Evolutionary conservation across 2,797 vertebrate genomes (phyloP), one percentile per base, ranked within the genome.

Genomic region (Rhinichthys osculus): DNA sequence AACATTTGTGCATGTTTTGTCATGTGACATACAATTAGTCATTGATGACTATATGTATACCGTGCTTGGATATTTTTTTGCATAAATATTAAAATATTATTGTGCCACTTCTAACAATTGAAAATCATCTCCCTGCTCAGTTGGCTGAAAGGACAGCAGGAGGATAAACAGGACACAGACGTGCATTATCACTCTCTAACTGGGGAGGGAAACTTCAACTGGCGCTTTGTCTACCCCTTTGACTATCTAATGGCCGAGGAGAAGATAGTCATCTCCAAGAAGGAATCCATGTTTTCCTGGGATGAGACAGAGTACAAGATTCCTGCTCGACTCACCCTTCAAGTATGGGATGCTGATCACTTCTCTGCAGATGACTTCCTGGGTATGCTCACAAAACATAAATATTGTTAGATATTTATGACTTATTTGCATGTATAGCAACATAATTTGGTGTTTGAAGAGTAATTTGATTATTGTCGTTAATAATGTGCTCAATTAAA

Each of bases 201-300:
- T 0, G 98, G 98, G 0, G 98, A 99, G 87, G 98, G 98, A 72
- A 99, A 99, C 94, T 99, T 99, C 88, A 99, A 99, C 95, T 99
- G 98, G 98, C 97, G 98, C 88, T 98, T 97, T 70, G 94, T 99
- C 89, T 99, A 93, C 92, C 98, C 98, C 82, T 99, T 99, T 0
- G 98, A 99, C 93, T 99, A 99, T 92, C 96, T 99, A 88, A 94
- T 97, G 84, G 98, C 98, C 0, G 98, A 99, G 92, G 98, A 99
- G 91, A 99, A 95, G 95, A 99, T 99, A 0, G 97, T 99, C 90
- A 98, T 99, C 94, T 99, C 98, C 71, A 99, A 98, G 94, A 99
- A 99, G 87, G 98, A 99, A 93, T 99, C 98, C 85, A 97, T 99
- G 97, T 99, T 99, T 94, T 99, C 98, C 89, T 99, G 98, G 98